These are phyloP conservation scores for Lithophane semibrunnea DNA, from an alignment of 2,888 invertebrate species.

Conservation along the genomic window DNA sequence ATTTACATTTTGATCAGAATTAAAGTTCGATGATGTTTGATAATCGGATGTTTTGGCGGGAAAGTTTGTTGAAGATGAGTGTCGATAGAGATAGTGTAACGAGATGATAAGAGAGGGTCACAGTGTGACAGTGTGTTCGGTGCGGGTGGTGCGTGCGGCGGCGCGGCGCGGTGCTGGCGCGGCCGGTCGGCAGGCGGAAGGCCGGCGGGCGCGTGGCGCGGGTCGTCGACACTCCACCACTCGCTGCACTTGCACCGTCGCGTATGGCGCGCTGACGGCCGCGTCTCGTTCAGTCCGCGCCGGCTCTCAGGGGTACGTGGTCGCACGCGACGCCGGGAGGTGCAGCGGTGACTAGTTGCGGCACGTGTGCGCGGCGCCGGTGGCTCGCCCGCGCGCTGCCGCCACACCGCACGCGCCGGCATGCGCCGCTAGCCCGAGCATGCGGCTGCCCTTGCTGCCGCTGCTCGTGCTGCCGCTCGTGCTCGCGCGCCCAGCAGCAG, in stretches of 20 bases:
- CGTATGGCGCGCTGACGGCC: conserved; percentile 66
- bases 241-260: conserved; percentile 77
- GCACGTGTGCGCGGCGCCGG: conserved; percentile 70
- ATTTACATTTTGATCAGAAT: conserved; percentile 45
- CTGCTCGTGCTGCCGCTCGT: conserved; percentile 88
- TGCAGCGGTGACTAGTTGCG: conserved; percentile 74
- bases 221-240: conserved; percentile 74
- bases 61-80: conserved; percentile 20
- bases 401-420: conserved; percentile 83
- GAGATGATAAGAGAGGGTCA: conserved; percentile 36
- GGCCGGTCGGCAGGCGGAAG: conserved; percentile 68
- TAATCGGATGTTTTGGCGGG: conserved; percentile 29
- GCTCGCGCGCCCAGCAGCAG: conserved; percentile 88
- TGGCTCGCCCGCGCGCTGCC: conserved; percentile 74
- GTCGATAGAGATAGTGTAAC: conserved; percentile 25
- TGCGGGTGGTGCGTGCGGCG: conserved; percentile 39
- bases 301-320: conserved; percentile 81
- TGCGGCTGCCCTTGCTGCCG: conserved; percentile 89
- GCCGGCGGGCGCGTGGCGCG: conserved; percentile 73
- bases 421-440: conserved; percentile 87
- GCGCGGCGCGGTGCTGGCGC: conserved; percentile 36
- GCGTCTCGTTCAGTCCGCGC: conserved; percentile 80
- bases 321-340: conserved; percentile 75
- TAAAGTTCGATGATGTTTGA: conserved; percentile 23
- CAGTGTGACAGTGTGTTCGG: conserved; percentile 21